Base-by-base conservation (phyloP, 2,888 invertebrate species). In the Diaperis boleti region DNA sequence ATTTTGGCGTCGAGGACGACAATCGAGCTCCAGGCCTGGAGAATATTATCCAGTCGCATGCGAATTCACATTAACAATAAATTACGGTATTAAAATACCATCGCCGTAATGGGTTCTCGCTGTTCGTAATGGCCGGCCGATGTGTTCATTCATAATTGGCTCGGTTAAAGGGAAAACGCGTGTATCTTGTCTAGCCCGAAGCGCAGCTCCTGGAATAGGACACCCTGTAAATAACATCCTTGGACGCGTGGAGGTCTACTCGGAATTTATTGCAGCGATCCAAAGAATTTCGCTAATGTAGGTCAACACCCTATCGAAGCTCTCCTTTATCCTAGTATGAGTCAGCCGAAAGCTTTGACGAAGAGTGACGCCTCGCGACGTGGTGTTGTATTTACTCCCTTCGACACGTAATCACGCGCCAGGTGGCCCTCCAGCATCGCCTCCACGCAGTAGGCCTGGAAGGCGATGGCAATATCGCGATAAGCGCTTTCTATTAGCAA, bases 1-100 rank as follows among this genome's bases (percentile, higher is more conserved):
- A 59, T 59, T 59, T 49, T 41, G 59, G 59, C 49, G 49, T 45
- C 13, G 15, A 17, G 31, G 49, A 39, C 44, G 55, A 55, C 45
- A 41, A 61, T 41, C 52, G 26, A 35, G 29, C 14, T 10, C 11
- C 56, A 54, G 56, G 62, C 56, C 42, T 55, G 50, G 62, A 64
- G 65, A 65, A 72, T 73, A 73, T 73, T 70, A 70, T 66, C 64
- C 59, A 50, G 62, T 79, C 70, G 78, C 79, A 78, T 79, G 80
- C 74, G 76, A 77, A 74, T 73, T 70, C 64, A 74, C 77, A 78
- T 78, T 79, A 78, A 76, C 77, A 76, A 79, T 80, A 80, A 79
- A 78, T 80, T 77, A 76, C 73, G 68, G 76, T 75, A 79, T 79
- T 80, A 79, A 80, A 79, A 78, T 75, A 76, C 76, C 78, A 78